Conservation (phyloP, 2,888 invertebrate species). For the Ormyrus thymus region DNA sequence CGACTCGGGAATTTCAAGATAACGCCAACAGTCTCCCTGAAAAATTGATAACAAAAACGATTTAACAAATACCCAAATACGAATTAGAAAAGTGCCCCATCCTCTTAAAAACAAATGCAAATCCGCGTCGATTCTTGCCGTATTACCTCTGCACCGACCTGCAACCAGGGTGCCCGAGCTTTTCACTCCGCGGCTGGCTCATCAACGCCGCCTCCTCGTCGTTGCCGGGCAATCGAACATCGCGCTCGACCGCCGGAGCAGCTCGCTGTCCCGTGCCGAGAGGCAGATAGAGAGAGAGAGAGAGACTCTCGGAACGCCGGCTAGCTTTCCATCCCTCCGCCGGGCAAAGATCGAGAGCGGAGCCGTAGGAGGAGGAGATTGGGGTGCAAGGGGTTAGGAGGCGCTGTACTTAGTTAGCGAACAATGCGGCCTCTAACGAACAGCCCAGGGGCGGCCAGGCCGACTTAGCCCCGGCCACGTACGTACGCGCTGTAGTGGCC, state of each 20-base stretch:
- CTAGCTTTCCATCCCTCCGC: not conserved
- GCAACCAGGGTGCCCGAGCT: no score
- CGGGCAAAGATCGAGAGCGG: slow-evolving; percentile 1
- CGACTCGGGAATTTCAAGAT: no score
- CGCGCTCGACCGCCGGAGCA: not conserved
- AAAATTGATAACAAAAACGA: no score
- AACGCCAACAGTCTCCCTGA: no score
- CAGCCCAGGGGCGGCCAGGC: slow-evolving; percentile 71
- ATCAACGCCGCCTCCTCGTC: no score
- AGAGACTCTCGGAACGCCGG: not conserved
- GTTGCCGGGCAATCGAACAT: not conserved
- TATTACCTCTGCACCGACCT: no score
- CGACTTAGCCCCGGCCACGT: not conserved
- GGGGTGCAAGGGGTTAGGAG: slow-evolving; percentile 44
- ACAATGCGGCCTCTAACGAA: slow-evolving; percentile 75
- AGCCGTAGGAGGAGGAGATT: not conserved
- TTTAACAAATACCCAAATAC: no score
- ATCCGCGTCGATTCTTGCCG: no score
- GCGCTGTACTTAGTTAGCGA: slow-evolving; percentile 74
- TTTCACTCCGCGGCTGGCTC: no score
- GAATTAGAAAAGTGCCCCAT: no score
- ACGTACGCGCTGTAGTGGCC: slow-evolving; percentile 2
- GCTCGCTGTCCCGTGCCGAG: not conserved
- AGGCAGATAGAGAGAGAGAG: no score
- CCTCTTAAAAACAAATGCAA: no score